Evolutionary conservation across 2,797 vertebrate species (phyloP).

Genomic region (Spinibarbus caldwelli): DNA sequence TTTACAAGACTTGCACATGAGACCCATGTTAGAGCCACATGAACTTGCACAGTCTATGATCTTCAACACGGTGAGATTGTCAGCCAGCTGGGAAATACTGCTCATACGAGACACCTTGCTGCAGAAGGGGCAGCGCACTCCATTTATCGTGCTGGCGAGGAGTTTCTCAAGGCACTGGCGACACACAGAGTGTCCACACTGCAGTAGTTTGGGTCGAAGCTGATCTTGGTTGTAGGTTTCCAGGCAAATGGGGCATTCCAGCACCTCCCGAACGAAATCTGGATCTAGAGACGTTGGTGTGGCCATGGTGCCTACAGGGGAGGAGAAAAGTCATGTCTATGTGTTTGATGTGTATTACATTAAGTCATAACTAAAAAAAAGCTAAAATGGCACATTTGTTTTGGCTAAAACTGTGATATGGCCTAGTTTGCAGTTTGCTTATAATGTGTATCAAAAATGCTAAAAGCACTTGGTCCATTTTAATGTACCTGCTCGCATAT

Average conservation of each 20-base stretch:
- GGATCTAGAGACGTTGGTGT: conserved; percentile 86
- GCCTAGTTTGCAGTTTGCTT: background rate
- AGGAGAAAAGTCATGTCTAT: conserved; percentile 24
- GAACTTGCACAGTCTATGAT: conserved; percentile 90
- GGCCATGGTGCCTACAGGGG: conserved; percentile 77
- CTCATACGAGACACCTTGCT: conserved; percentile 94
- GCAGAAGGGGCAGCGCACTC: conserved; percentile 96
- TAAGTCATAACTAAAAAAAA: background rate
- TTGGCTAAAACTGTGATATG: background rate
- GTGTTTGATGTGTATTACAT: background rate
- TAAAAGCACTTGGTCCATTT: background rate
- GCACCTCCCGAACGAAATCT: conserved; percentile 91
- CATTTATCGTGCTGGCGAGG: conserved; percentile 92
- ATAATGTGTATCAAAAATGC: background rate
- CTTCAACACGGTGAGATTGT: conserved; percentile 96
- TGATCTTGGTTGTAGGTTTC: conserved; percentile 93
- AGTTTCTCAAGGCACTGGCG: conserved; percentile 95
- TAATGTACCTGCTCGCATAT: background rate
- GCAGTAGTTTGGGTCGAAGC: conserved; percentile 92
- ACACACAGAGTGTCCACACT: conserved; percentile 96
- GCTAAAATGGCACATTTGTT: background rate
- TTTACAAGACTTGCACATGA: conserved; percentile 92
- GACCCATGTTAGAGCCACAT: conserved; percentile 81
- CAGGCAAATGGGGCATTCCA: conserved; percentile 98
- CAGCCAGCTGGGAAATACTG: conserved; percentile 88